Evolutionary conservation across 2,797 vertebrate genomes (phyloP), one percentile per base, ranked within the genome.

Genomic region (Fistularia commersonii): DNA sequence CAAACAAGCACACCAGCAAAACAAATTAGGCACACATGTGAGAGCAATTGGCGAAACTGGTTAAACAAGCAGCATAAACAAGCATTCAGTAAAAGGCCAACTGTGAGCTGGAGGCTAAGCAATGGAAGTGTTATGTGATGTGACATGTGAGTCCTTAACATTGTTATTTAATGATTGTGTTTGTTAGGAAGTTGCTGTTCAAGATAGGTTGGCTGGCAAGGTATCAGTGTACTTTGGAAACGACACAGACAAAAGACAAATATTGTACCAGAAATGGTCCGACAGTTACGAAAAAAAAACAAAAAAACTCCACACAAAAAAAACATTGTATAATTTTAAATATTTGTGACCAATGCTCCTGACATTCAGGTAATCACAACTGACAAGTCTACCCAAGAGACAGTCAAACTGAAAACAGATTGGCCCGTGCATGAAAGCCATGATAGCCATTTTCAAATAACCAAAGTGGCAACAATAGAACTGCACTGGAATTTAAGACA

Each of bases 11-110:
- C 61, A 78, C 65, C 65, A 56, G 80, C 70, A 87, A 89, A 90
- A 89, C 86, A 83, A 88, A 89, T 89, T 84, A 87, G 54, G 53
- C 14, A 50, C 54, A 68, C 88, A 88, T 82, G 87, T 87, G 86
- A 89, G 72, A 85, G 82, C 80, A 86, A 87, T 86, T 85, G 69
- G 64, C 41, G 45, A 69, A 48, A 75, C 61, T 66, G 54, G 59
- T 80, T 66, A 67, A 74, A 76, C 57, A 57, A 79, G 72, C 65
- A 79, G 61, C 48, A 10, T 70, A 81, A 87, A 86, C 77, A 84
- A 69, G 66, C 40, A 51, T 41, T 72, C 63, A 69, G 48, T 49
- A 51, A 60, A 58, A 61, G 65, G 60, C 67, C 56, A 45, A 54
- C 54, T 57, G 65, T 58, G 64, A 69, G 50, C 63, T 42, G 61